Evolutionary conservation across 2,113 vertebrate species (phyloP), one percentile per base, ranked within the genome.

Genomic region (Pangasianodon hypophthalmus): DNA sequence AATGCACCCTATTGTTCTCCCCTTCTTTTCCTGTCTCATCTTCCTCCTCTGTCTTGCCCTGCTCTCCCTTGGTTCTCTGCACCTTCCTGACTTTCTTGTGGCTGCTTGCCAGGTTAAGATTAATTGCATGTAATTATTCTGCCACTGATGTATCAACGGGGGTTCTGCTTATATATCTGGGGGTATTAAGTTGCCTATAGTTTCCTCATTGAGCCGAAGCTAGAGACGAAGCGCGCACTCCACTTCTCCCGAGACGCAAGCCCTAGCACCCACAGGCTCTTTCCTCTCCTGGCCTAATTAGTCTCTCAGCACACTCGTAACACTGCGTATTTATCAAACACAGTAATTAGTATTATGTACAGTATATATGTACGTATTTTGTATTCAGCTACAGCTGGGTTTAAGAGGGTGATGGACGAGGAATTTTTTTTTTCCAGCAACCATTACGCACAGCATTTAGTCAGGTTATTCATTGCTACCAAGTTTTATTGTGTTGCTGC

Each of bases 241-340:
- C 89, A 62, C 89, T 71, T 91, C 91, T 93, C 94, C 83, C 91
- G 88, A 87, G 91, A 94, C 89, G 93, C 83, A 86, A 81, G 73
- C 69, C 48, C 90, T 87, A 93, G 92, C 93, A 93, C 94, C 92
- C 88, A 95, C 93, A 86, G 90, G 90, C 93, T 95, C 93, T 86
- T 88, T 93, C 93, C 91, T 94, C 94, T 91, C 37, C 85, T 94
- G 90, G 92, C 95, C 94, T 97, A 97, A 97, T 97, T 97, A 96
- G 93, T 96, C 96, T 95, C 96, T 91, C 85, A 95, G 87, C 92
- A 93, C 91, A 83, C 91, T 88, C 93, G 90, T 95, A 95, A 94
- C 91, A 77, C 92, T 89, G 92, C 80, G 87, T 96, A 96, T 96
- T 95, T 94, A 96, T 96, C 95, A 96, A 92, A 89, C 92, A 94